Evolutionary conservation across 2,113 vertebrate genomes (phyloP).

Genomic region (Nasalis larvatus): DNA sequence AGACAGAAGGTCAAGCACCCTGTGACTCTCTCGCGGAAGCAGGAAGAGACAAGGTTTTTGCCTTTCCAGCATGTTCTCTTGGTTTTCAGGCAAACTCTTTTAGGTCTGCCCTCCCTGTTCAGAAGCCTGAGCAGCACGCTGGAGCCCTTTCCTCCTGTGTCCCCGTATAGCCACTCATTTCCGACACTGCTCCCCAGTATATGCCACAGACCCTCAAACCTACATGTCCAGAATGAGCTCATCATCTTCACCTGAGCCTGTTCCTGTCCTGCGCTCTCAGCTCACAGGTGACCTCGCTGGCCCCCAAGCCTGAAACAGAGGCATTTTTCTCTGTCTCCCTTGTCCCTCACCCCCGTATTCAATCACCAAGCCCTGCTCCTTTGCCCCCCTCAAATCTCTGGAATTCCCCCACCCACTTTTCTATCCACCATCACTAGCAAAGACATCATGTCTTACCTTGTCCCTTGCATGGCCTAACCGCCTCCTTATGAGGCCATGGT

Average conservation of each 20-base stretch:
- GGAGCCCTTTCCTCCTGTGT: not conserved
- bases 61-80: too few relatives aligned
- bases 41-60: too few relatives aligned
- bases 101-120: not conserved
- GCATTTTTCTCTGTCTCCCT: not conserved
- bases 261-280: not conserved
- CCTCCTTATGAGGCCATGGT: not conserved
- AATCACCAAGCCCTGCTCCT: not conserved
- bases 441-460: not conserved
- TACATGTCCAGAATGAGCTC: not conserved
- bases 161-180: not conserved
- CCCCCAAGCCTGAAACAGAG: not conserved
- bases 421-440: not conserved
- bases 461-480: not conserved
- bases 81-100: not conserved
- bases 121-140: not conserved
- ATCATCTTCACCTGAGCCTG: not conserved
- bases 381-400: not conserved
- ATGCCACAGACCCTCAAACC: not conserved
- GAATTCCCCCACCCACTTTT: not conserved
- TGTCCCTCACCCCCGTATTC: not conserved
- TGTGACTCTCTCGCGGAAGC: not conserved
- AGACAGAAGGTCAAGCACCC: not conserved
- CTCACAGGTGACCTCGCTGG: not conserved
- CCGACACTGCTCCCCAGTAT: rapidly evolving